Conservation (phyloP, 2,888 invertebrate genomes). For the Archips xylosteana region DNA sequence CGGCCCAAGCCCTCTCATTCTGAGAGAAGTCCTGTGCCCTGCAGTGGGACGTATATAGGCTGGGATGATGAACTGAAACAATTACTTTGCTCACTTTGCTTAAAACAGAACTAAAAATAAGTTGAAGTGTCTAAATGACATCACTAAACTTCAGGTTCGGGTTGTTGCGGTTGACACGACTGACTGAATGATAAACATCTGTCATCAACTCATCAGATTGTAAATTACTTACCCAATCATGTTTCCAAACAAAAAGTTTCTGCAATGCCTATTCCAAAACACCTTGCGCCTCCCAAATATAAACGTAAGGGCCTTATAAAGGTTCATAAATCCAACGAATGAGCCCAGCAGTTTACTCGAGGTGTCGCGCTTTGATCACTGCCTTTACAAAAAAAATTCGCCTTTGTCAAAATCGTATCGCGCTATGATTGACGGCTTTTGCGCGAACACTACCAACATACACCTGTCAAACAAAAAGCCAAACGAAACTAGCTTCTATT, state of each 20-base stretch:
- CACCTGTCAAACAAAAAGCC: not conserved
- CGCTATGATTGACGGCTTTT: constrained; percentile 39
- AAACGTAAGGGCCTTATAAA: constrained; percentile 10
- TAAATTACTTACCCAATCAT: no score
- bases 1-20: no score
- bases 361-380: constrained; percentile 22
- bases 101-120: no score
- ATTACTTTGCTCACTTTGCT: no score
- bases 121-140: no score
- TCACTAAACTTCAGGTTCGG: no score
- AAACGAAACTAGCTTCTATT: not conserved
- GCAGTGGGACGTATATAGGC: no score
- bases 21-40: no score
- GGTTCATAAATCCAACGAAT: constrained; percentile 7
- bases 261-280: not conserved
- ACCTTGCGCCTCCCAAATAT: constrained; percentile 1
- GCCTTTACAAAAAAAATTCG: constrained; percentile 27
- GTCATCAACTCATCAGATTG: no score
- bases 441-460: constrained; percentile 7
- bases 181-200: no score
- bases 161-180: no score
- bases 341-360: constrained; percentile 13
- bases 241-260: not conserved
- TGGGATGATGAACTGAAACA: no score
- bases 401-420: constrained; percentile 38